phyloP scores from a whole-genome alignment of 2,888 invertebrate species.

The Erannis defoliaria region DNA sequence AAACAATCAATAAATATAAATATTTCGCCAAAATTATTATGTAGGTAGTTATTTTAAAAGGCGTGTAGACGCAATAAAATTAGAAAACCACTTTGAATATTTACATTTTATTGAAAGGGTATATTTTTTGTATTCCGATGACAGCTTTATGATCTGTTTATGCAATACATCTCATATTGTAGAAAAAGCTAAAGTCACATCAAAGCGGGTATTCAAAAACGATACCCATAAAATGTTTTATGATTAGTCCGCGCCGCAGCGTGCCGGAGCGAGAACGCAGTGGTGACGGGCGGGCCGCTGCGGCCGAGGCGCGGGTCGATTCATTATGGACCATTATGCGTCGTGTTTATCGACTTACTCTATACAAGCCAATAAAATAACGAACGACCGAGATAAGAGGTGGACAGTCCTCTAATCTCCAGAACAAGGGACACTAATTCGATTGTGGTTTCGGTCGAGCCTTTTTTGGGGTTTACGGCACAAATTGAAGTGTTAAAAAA shows the following conservation, averaged over 20 bases:
- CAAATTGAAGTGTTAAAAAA: slow-evolving; percentile 86
- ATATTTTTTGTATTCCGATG: slow-evolving; percentile 50
- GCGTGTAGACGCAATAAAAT: slow-evolving; percentile 37
- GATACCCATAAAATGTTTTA: slow-evolving; percentile 84
- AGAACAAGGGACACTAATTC: slow-evolving; percentile 87
- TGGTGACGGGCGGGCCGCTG: slow-evolving; percentile 17
- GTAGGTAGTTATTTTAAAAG: slow-evolving; percentile 31
- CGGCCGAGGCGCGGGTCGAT: slow-evolving; percentile 66
- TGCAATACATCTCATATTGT: slow-evolving; percentile 62
- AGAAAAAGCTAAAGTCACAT: slow-evolving; percentile 56
- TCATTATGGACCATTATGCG: slow-evolving; percentile 86
- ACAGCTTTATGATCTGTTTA: slow-evolving; percentile 63
- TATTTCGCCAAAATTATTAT: slow-evolving; percentile 29
- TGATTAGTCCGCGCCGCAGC: slow-evolving; percentile 71
- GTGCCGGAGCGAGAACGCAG: slow-evolving; percentile 9
- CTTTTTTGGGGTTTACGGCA: slow-evolving; percentile 84
- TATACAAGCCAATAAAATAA: slow-evolving; percentile 86
- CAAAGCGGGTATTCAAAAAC: slow-evolving; percentile 74
- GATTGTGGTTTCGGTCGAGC: slow-evolving; percentile 85
- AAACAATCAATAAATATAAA: slow-evolving; percentile 28
- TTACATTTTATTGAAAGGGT: slow-evolving; percentile 45
- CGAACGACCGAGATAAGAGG: slow-evolving; percentile 85
- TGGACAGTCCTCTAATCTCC: slow-evolving; percentile 86
- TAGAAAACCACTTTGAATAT: slow-evolving; percentile 39
- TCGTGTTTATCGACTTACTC: slow-evolving; percentile 86